Conservation (phyloP, 2,113 vertebrate species). For the Ailurus styani region DNA sequence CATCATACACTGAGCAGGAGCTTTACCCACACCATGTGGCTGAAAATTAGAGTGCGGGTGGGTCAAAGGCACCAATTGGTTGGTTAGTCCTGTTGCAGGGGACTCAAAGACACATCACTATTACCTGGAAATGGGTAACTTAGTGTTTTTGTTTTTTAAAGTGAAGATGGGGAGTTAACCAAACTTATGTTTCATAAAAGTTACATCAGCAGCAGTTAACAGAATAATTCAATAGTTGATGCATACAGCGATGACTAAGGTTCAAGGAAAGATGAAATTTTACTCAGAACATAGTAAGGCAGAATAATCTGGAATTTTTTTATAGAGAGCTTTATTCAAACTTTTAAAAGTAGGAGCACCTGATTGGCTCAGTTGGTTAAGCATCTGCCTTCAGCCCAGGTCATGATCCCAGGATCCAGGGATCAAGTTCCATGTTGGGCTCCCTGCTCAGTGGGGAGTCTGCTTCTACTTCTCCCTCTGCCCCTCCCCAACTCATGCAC, state of each 20-base stretch:
- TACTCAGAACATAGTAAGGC: neutral
- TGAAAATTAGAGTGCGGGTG: neutral
- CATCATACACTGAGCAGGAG: neutral
- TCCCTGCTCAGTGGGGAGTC: neutral
- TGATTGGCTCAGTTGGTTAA: neutral
- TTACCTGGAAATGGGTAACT: neutral
- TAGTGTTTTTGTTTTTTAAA: neutral
- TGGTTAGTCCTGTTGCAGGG: neutral
- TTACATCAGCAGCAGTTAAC: neutral
- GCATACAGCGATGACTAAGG: neutral
- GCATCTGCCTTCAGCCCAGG: neutral
- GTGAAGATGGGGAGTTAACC: neutral
- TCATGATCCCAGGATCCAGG: neutral
- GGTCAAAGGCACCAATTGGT: neutral
- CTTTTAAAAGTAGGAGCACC: neutral
- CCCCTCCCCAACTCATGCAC: neutral
- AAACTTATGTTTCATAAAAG: neutral
- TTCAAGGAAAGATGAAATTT: neutral
- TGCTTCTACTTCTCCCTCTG: neutral
- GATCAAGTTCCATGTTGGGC: neutral
- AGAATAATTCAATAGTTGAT: neutral
- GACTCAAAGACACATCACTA: neutral
- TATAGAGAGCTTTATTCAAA: neutral
- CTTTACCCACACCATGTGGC: neutral
- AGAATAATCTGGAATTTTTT: neutral